phyloP scores from a whole-genome alignment of 2,888 invertebrate species.

The Drosophila kanekoi region DNA sequence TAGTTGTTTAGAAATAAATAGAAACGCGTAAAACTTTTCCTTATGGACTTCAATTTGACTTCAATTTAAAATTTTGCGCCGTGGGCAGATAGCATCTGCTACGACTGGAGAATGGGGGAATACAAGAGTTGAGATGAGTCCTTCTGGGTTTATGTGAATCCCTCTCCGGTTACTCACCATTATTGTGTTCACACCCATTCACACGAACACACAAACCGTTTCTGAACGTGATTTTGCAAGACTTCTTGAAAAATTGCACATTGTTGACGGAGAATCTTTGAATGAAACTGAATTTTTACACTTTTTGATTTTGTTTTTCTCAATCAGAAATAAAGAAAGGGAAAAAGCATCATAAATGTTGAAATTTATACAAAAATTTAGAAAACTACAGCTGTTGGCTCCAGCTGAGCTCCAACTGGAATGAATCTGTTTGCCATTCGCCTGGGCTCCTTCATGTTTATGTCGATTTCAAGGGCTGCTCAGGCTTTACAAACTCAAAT shows the following conservation, averaged over 20 bases:
- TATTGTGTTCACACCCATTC: conserved; percentile 6
- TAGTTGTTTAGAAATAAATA: background rate
- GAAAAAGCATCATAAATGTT: background rate
- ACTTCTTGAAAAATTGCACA: no score
- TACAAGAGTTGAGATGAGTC: background rate
- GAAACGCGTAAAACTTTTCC: background rate
- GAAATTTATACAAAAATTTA: background rate
- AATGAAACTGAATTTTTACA: background rate
- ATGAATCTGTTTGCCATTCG: background rate
- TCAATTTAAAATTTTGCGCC: background rate
- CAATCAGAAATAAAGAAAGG: background rate
- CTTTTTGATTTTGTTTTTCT: background rate
- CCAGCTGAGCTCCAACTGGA: background rate
- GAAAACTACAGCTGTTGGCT: conserved; percentile 3
- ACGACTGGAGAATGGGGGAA: background rate
- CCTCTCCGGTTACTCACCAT: background rate
- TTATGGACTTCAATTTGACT: background rate
- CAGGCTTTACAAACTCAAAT: background rate
- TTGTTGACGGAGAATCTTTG: no score
- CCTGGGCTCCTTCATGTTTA: no score
- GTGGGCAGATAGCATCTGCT: background rate
- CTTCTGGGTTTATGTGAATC: background rate
- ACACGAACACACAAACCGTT: background rate
- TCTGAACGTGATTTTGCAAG: background rate
- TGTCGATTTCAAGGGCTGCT: background rate